These are phyloP conservation scores for Dendrocincla fuliginosa DNA, from an alignment of 2,797 vertebrate species.

Conservation along the genomic window DNA sequence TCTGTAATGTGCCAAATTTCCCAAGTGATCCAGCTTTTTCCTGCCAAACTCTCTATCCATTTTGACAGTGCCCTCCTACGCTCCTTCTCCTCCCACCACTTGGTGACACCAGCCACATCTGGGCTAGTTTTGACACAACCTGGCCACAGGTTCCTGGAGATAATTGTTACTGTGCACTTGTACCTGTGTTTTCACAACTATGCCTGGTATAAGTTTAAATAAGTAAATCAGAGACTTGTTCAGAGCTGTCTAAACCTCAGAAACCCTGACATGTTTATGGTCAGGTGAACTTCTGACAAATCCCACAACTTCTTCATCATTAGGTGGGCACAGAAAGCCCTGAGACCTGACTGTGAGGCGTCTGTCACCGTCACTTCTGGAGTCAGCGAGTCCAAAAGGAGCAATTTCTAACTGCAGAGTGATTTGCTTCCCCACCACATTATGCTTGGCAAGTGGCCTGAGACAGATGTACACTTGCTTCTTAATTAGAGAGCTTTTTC, in stretches of 20 bases:
- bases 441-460: constrained; percentile 67
- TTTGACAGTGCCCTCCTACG: neutral
- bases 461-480: constrained; percentile 55
- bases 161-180: neutral
- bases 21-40: neutral
- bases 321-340: constrained; percentile 2
- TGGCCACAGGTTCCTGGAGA: neutral
- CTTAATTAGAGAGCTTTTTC: constrained; percentile 44
- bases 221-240: neutral
- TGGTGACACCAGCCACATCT: neutral
- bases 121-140: neutral
- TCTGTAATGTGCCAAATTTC: neutral
- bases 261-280: neutral
- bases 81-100: neutral
- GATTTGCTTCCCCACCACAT: neutral
- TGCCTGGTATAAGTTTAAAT: neutral
- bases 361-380: neutral
- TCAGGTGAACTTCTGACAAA: neutral
- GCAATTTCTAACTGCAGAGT: neutral
- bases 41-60: neutral
- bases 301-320: neutral
- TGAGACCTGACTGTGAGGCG: neutral
- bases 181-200: neutral
- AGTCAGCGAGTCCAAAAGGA: constrained; percentile 8
- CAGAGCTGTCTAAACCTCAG: neutral